Conservation (phyloP, 1,140 invertebrate species). For the Brachionus paranguensis region DNA sequence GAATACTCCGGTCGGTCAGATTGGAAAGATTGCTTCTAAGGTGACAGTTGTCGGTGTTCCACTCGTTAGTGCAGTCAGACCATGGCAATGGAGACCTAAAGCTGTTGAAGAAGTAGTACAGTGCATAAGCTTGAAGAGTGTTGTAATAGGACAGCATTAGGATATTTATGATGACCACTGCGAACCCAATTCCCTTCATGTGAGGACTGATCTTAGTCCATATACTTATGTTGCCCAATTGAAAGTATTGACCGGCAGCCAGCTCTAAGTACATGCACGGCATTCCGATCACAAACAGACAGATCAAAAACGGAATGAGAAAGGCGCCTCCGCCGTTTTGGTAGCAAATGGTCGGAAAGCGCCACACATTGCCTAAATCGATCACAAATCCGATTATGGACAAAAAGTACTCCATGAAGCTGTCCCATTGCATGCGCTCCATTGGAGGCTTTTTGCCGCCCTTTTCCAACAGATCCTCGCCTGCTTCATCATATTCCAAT, state of each 20-base stretch:
- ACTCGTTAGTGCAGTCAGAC: constrained; percentile 55
- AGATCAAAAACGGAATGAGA: constrained; percentile 41
- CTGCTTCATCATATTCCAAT: background rate
- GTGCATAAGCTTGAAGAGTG: constrained; percentile 54
- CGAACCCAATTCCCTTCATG: constrained; percentile 49
- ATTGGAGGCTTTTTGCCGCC: background rate
- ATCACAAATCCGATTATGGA: constrained; percentile 40
- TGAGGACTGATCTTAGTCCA: constrained; percentile 14
- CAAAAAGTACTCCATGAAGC: constrained; percentile 23
- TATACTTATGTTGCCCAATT: constrained; percentile 24
- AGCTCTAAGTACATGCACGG: constrained; percentile 40
- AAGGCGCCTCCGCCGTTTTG: constrained; percentile 42
- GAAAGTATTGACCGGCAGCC: constrained; percentile 17
- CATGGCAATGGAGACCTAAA: constrained; percentile 54
- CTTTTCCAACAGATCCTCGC: background rate
- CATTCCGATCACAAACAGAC: constrained; percentile 40
- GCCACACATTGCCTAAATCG: constrained; percentile 40
- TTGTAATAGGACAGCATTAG: constrained; percentile 54
- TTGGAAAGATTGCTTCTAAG: constrained; percentile 39
- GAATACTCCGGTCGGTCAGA: constrained; percentile 40
- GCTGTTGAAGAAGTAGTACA: constrained; percentile 53
- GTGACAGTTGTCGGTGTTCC: constrained; percentile 54
- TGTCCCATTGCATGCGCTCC: constrained; percentile 30
- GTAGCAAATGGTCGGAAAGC: constrained; percentile 40
- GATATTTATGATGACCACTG: constrained; percentile 48